Conservation (phyloP, 2,888 invertebrate species). For the Chouioia cunea region DNA sequence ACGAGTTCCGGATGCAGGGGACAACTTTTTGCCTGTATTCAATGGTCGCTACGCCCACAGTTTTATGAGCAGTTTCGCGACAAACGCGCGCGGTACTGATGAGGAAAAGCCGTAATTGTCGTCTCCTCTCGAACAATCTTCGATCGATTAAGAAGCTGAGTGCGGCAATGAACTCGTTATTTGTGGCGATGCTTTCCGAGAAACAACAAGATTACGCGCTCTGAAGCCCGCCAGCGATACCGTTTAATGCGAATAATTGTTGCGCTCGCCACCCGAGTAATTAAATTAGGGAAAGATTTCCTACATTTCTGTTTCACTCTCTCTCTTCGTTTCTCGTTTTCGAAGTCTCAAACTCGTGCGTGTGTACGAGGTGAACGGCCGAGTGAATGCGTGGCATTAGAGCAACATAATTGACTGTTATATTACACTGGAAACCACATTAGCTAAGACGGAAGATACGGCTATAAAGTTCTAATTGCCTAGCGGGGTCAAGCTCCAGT, state of each 20-base stretch:
- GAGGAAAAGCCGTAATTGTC: not conserved
- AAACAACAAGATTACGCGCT: no score
- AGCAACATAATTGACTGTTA: slow-evolving; percentile 26
- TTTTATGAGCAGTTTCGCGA: slow-evolving; percentile 8
- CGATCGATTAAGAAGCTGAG: no score
- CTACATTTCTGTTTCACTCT: not conserved
- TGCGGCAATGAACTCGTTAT: no score
- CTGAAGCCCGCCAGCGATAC: not conserved
- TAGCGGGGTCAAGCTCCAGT: slow-evolving; percentile 28
- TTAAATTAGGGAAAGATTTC: slow-evolving; percentile 5
- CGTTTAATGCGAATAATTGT: slow-evolving; percentile 22
- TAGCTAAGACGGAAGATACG: slow-evolving; percentile 16
- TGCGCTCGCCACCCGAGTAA: not conserved
- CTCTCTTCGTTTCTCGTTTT: no score
- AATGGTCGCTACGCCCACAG: not conserved
- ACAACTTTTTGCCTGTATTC: not conserved
- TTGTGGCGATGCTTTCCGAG: no score
- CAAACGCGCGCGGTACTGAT: not conserved
- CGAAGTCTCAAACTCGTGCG: no score
- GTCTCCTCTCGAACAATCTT: not conserved
- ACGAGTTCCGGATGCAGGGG: slow-evolving; percentile 1
- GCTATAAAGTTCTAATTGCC: slow-evolving; percentile 30
- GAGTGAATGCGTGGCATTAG: slow-evolving; percentile 23
- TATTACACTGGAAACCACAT: slow-evolving; percentile 2
- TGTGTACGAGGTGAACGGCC: slow-evolving; percentile 28